Conservation (phyloP, 2,888 invertebrate genomes). For the Eulithis testata region DNA sequence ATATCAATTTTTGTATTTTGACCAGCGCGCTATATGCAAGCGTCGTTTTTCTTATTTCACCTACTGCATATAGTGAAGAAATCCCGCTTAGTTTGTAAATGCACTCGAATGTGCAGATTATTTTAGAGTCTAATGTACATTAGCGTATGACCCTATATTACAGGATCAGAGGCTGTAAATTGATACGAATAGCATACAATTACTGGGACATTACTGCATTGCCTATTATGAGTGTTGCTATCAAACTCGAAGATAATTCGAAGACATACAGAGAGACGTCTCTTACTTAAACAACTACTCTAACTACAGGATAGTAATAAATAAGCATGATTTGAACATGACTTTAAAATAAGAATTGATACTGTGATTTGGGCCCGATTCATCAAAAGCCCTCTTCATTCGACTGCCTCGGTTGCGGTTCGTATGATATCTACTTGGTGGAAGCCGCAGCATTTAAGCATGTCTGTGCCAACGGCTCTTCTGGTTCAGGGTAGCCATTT, state of each 20-base stretch:
- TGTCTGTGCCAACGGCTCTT: slow-evolving; percentile 35
- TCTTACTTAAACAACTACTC: background rate
- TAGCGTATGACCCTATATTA: slow-evolving; percentile 53
- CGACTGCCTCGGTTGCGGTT: slow-evolving; percentile 57
- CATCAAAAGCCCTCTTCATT: slow-evolving; percentile 45
- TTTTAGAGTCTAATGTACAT: slow-evolving; percentile 51
- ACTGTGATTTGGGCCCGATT: background rate
- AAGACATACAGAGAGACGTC: background rate
- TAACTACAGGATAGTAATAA: too few species aligned
- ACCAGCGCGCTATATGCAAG: background rate
- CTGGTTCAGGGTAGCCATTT: slow-evolving; percentile 23
- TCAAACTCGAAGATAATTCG: background rate
- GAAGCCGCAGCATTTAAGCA: slow-evolving; percentile 41
- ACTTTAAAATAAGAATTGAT: too few species aligned
- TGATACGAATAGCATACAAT: slow-evolving; percentile 49
- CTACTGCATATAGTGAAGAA: too few species aligned
- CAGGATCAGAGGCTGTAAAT: slow-evolving; percentile 48
- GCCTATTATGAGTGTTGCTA: background rate
- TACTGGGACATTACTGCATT: slow-evolving; percentile 33
- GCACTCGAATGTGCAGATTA: slow-evolving; percentile 15
- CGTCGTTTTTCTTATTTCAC: background rate
- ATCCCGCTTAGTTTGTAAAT: slow-evolving; percentile 13
- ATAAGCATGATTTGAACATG: too few species aligned
- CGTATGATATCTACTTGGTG: slow-evolving; percentile 56
- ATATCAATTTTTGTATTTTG: too few species aligned